Base-by-base conservation (phyloP, 2,113 vertebrate species). In the Polypterus senegalus region DNA sequence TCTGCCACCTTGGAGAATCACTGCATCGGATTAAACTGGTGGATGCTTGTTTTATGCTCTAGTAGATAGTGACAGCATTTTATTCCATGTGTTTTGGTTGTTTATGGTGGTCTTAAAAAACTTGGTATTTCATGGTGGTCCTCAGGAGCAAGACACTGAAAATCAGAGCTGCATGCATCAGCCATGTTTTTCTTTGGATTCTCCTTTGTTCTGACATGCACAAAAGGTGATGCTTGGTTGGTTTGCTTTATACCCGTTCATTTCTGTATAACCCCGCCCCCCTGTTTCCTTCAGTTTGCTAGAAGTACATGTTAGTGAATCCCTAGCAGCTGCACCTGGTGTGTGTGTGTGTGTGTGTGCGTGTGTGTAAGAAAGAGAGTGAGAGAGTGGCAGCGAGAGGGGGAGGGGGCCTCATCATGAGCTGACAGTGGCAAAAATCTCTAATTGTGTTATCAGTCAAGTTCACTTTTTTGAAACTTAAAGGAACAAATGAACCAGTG, bases 221-320 rank as follows among this genome's bases (percentile, higher is more conserved):
- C 88, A 94, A 92, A 94, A 93, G 90, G 86, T 89, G 88, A 94
- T 91, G 93, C 92, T 92, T 94, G 89, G 88, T 88, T 94, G 92
- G 89, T 85, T 93, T 90, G 83, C 89, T 94, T 93, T 91, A 90
- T 81, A 80, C 81, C 78, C 77, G 73, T 70, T 69, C 80, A 74
- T 76, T 78, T 88, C 81, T 81, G 75, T 60, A 76, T 68, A 63
- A 71, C 65, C 65, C 54, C 51, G 67, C 75, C 75, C 80, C 76
- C 56, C 81, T 84, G 86, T 88, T 88, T 84, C 84, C 83, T 78
- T 74, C 77, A 68, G 83, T 82, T 88, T 89, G 84, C 83, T 82
- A 64, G 58, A 71, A 46, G 56, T 52, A 62, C 70, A 76, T 77
- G 75, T 74, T 71, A 71, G 81, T 89, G 88, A 88, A 65, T 92